Conservation (phyloP, 1,140 invertebrate genomes). For the Cotesia typhae region DNA sequence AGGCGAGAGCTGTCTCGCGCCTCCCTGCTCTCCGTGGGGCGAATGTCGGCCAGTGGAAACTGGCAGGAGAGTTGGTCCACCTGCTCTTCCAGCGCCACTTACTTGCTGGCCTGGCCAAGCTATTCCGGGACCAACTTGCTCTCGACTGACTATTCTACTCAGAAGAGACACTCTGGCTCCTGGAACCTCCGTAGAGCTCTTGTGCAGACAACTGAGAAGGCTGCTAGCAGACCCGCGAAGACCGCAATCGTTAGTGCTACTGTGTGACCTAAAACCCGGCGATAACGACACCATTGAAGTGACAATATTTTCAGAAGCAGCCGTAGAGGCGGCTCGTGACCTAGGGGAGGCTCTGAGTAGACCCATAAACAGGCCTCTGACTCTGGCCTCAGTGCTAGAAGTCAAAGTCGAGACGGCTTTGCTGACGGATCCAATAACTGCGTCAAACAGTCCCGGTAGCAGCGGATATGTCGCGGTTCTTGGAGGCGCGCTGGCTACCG, state of each 20-base stretch:
- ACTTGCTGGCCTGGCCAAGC: constrained; percentile 83
- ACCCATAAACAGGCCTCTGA: constrained; percentile 66
- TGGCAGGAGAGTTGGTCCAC: constrained; percentile 78
- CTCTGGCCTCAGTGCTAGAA: constrained; percentile 79
- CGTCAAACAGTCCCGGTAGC: constrained; percentile 64
- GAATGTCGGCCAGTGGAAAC: constrained; percentile 81
- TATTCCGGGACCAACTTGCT: constrained; percentile 71
- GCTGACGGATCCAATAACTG: constrained; percentile 66
- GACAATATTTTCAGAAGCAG: constrained; percentile 73
- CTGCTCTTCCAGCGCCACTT: constrained; percentile 75
- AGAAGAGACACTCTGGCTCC: constrained; percentile 72
- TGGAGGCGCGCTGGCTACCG: constrained; percentile 59
- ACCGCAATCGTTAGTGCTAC: constrained; percentile 73
- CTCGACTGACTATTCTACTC: constrained; percentile 76
- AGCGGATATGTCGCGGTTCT: constrained; percentile 66
- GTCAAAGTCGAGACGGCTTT: constrained; percentile 80
- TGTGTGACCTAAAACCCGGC: constrained; percentile 82
- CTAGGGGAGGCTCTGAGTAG: constrained; percentile 77
- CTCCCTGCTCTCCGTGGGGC: constrained; percentile 80
- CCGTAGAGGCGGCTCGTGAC: constrained; percentile 72
- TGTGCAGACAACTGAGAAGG: constrained; percentile 75
- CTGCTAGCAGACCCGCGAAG: constrained; percentile 71
- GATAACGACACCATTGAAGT: constrained; percentile 87
- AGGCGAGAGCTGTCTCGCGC: constrained; percentile 78
- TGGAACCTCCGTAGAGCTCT: constrained; percentile 77